phyloP scores from a whole-genome alignment of 2,888 invertebrate species.

The Pandemis cinnamomeana region DNA sequence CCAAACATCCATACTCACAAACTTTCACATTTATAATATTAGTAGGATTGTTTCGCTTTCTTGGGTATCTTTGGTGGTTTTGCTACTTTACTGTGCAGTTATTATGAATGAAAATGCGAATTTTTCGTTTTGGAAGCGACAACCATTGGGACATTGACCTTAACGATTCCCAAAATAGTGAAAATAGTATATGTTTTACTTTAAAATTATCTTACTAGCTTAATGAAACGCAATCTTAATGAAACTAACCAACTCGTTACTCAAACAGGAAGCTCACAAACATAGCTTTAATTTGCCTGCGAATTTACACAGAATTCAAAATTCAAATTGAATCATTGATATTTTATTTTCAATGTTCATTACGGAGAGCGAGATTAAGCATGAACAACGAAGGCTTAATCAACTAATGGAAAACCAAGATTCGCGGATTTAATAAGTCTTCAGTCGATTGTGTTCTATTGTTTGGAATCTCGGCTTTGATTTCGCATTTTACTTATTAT shows the following conservation, averaged over 20 bases:
- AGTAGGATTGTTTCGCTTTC: too few relatives aligned
- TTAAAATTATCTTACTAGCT: neutral
- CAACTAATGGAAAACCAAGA: slow-evolving; percentile 54
- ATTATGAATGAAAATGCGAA: too few relatives aligned
- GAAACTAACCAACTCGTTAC: neutral
- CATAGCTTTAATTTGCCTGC: neutral
- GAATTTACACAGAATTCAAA: slow-evolving; percentile 10
- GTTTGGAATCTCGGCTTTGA: slow-evolving; percentile 57
- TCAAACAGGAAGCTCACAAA: neutral
- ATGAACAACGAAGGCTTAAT: slow-evolving; percentile 45
- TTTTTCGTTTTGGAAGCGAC: too few relatives aligned
- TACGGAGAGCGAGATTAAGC: slow-evolving; percentile 36
- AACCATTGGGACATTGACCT: neutral
- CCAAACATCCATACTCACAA: too few relatives aligned
- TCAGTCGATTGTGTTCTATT: slow-evolving; percentile 56
- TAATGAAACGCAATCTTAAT: neutral
- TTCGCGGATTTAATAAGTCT: slow-evolving; percentile 54
- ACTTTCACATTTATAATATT: too few relatives aligned
- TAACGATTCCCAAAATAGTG: neutral
- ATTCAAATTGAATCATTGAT: slow-evolving; percentile 28
- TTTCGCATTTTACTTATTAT: slow-evolving; percentile 51
- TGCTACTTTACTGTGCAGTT: too few relatives aligned
- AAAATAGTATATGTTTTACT: too few relatives aligned
- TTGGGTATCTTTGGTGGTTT: too few relatives aligned
- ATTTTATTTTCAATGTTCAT: slow-evolving; percentile 34